Evolutionary conservation across 2,113 vertebrate species (phyloP).

Genomic region (Vireo altiloquus): DNA sequence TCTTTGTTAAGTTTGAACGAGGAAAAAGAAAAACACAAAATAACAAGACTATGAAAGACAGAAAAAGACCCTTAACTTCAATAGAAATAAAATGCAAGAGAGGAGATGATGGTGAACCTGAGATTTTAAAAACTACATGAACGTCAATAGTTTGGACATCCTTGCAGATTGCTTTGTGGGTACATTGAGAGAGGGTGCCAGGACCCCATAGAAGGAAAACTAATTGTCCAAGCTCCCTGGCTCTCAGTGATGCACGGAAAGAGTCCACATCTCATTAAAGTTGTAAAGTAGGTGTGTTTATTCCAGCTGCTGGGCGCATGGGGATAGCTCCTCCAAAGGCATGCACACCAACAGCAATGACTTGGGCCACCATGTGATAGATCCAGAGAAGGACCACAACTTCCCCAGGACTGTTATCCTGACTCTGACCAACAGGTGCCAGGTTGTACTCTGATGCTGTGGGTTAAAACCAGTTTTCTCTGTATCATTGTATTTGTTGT

Average conservation of each 20-base stretch:
- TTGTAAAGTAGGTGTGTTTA: too few species aligned
- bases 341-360: too few species aligned
- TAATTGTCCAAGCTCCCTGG: not conserved
- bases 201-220: not conserved
- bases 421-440: not conserved
- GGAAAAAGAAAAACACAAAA: not conserved
- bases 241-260: not conserved
- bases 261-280: too few species aligned
- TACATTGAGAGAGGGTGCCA: not conserved
- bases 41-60: not conserved
- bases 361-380: too few species aligned
- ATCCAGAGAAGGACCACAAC: not conserved
- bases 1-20: not conserved
- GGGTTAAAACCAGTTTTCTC: not conserved
- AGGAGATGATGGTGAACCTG: fast-evolving
- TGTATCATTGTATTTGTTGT: not conserved
- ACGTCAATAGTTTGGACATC: not conserved
- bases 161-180: not conserved
- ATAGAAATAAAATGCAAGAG: not conserved
- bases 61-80: not conserved
- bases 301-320: too few species aligned
- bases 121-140: not conserved
- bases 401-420: too few species aligned
- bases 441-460: not conserved
- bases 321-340: too few species aligned